A percentile compares a stretch with the other conserved stretches of the same genome.
phyloP scores from a whole-genome alignment of 2,797 vertebrate species.

The Lithobates pipiens region DNA sequence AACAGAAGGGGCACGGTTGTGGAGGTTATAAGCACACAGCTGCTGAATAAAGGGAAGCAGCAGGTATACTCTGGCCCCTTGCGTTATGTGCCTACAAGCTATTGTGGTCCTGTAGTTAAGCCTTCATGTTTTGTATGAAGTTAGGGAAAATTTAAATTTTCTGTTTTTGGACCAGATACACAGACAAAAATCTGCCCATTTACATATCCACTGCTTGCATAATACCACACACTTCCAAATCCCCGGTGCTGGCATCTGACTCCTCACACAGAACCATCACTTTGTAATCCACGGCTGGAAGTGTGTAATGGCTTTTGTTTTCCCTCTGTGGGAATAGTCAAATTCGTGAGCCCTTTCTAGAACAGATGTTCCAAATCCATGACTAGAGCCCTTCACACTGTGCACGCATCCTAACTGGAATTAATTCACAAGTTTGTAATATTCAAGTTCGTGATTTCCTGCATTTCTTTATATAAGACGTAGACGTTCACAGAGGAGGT shows the following conservation, averaged over 20 bases:
- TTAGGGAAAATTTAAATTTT: not conserved
- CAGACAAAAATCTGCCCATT: not conserved
- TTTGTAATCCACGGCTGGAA: conserved; percentile 39
- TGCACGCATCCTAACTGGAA: conserved; percentile 50
- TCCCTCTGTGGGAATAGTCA: conserved; percentile 51
- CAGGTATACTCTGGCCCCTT: no score
- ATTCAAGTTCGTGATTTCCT: conserved; percentile 47
- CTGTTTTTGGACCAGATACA: not conserved
- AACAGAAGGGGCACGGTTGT: no score
- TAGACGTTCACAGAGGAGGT: conserved; percentile 28
- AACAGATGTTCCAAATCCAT: conserved; percentile 55
- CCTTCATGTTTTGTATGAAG: not conserved
- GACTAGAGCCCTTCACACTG: conserved; percentile 31
- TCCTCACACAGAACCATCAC: conserved; percentile 6
- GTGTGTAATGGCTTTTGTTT: conserved; percentile 47
- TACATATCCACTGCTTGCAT: conserved; percentile 14
- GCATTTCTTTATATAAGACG: conserved; percentile 12
- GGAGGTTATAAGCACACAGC: no score
- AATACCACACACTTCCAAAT: conserved; percentile 51
- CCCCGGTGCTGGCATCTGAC: conserved; percentile 32
- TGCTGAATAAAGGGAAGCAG: no score
- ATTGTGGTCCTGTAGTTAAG: no score
- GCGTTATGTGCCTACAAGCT: no score
- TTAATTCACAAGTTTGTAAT: conserved; percentile 44
- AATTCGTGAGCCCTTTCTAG: conserved; percentile 52